Percentiles rank a stretch among this genome's conserved stretches.
Conservation (phyloP, 2,888 invertebrate genomes). For the Scaptodrosophila latifasciaeformis region DNA sequence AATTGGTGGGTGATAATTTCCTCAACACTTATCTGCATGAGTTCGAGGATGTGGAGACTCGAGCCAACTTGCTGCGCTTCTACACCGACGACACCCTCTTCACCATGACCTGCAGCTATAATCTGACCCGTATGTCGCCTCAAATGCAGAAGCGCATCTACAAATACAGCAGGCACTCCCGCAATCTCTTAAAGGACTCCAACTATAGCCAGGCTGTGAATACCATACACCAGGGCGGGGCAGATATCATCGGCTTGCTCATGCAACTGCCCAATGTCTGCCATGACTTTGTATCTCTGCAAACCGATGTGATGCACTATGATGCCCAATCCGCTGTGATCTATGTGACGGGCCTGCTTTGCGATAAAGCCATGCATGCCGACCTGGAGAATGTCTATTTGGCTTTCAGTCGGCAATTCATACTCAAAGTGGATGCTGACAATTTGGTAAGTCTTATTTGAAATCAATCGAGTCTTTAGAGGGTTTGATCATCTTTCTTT, state of each 20-base stretch:
- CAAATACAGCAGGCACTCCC: slow-evolving; percentile 53
- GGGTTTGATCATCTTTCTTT: background rate
- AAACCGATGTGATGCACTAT: slow-evolving; percentile 52
- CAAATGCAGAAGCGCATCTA: slow-evolving; percentile 57
- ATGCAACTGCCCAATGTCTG: slow-evolving; percentile 56
- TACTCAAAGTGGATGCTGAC: slow-evolving; percentile 36
- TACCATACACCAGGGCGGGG: slow-evolving; percentile 47
- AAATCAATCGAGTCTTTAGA: too few species aligned
- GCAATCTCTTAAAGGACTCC: slow-evolving; percentile 55
- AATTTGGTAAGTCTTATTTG: slow-evolving; percentile 25
- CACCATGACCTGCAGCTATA: slow-evolving; percentile 63
- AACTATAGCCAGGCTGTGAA: slow-evolving; percentile 46
- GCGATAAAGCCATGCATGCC: slow-evolving; percentile 27
- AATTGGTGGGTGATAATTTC: slow-evolving; percentile 61
- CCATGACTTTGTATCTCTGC: slow-evolving; percentile 64
- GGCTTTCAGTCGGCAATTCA: slow-evolving; percentile 48
- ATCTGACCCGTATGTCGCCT: slow-evolving; percentile 31
- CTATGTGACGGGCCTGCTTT: slow-evolving; percentile 40
- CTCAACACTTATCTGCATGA: slow-evolving; percentile 54
- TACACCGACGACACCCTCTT: slow-evolving; percentile 58
- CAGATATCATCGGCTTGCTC: slow-evolving; percentile 59
- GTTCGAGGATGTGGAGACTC: slow-evolving; percentile 51
- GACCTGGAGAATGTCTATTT: slow-evolving; percentile 13
- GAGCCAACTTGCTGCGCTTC: slow-evolving; percentile 36
- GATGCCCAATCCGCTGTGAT: slow-evolving; percentile 25